Base-by-base conservation (phyloP, 92 coral and sea anemone species). In the Phenganax stokvisi region DNA sequence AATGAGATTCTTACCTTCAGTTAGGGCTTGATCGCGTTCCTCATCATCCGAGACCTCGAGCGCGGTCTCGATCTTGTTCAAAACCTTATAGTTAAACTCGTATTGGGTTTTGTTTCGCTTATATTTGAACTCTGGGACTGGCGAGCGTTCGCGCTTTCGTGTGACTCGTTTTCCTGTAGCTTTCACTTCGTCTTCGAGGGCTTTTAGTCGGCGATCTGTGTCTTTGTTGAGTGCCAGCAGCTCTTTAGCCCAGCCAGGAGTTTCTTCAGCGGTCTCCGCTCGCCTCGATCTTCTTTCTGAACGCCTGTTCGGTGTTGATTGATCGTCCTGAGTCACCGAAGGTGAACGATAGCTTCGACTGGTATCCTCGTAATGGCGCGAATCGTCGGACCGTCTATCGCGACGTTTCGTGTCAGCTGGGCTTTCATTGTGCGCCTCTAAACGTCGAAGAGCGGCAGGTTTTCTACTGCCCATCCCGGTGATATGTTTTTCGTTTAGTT, bases 1-100 rank as follows among this genome's bases (percentile, higher is more conserved):
- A 29, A 54, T 51, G 51, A 81, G 17, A n/a, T 69, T 81, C 78
- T 55, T 81, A 69, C 84, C 84, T 68, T 81, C 80, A 10, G 54
- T 68, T 16, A 82, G 54, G 51, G 73, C 85, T 25, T 82, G 61
- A 12, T 44, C 77, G 13, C 80, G 62, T 10, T 58, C 85, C 57
- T 6, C 58, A 55, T 72, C 25, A 10, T 71, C 72, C 13, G 71
- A 44, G 27, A 79, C 56, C 17, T 56, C 64, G 9, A 57, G 20
- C 58, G 71, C 56, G 51, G 56, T 57, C 11, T 59, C 70, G 27
- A 82, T 37, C 61, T 60, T 37, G 17, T 58, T 67, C 2, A 82
- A 66, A 17, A 56, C 85, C 57, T 82, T 72, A 65, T 3, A 17
- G 72, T 72, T 82, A 2, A 82, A 68, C 11, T 71, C 80, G 28